These are phyloP conservation scores for Rhorus exstirpatorius DNA, from an alignment of 2,888 invertebrate species.

Conservation along the genomic window DNA sequence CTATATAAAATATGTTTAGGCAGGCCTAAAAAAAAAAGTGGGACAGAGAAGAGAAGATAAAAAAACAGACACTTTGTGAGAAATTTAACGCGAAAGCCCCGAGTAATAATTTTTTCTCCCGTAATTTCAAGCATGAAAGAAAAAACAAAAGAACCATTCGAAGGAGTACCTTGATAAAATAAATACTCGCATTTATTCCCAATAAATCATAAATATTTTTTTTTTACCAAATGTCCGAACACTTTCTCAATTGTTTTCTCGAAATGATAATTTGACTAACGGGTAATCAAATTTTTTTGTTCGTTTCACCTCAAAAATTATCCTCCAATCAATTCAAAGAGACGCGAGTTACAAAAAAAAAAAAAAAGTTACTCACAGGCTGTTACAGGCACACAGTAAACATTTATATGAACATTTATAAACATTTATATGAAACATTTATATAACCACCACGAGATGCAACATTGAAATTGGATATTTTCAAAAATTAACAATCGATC, in stretches of 20 bases:
- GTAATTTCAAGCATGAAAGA: constrained; percentile 17
- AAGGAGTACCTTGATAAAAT: constrained; percentile 10
- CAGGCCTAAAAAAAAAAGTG: constrained; percentile 84
- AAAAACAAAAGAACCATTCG: background rate
- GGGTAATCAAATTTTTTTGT: background rate
- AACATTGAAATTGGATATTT: constrained; percentile 49
- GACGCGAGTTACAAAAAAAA: no score
- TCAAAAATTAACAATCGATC: constrained; percentile 35
- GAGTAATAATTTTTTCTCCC: constrained; percentile 9
- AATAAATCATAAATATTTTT: constrained; percentile 10
- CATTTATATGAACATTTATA: constrained; percentile 51
- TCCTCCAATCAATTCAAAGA: background rate
- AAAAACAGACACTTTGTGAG: constrained; percentile 49
- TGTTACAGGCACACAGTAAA: constrained; percentile 25
- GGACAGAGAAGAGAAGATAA: constrained; percentile 76
- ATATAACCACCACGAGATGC: constrained; percentile 50
- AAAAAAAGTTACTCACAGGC: constrained; percentile 15
- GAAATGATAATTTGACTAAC: background rate
- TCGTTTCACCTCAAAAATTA: constrained; percentile 1
- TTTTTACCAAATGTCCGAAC: no score
- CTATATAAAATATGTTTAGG: constrained; percentile 85
- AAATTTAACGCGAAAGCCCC: constrained; percentile 26
- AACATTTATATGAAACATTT: no score
- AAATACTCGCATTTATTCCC: background rate
- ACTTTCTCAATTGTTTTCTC: background rate